Conservation (phyloP, 1,140 invertebrate genomes). For the Ostrea denselamellosa region DNA sequence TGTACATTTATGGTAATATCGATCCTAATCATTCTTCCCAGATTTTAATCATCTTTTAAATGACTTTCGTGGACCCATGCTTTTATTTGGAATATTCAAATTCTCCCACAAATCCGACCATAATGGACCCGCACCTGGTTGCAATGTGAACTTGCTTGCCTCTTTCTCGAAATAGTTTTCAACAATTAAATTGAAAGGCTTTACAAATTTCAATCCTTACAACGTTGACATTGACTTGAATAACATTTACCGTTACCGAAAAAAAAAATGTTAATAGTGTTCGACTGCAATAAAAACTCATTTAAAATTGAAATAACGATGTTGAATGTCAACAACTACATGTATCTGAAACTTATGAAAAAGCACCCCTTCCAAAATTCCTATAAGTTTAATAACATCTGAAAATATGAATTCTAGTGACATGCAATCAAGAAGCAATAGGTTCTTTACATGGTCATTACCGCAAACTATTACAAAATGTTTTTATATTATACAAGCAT, state of each 20-base stretch:
- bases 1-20: slow-evolving; percentile 40
- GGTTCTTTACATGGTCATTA: too few relatives aligned
- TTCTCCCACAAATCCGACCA: slow-evolving; percentile 11
- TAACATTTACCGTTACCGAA: slow-evolving; percentile 27
- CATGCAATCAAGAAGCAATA: too few relatives aligned
- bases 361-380: background rate
- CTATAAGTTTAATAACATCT: background rate
- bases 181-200: slow-evolving; percentile 22
- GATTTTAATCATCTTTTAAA: slow-evolving; percentile 40
- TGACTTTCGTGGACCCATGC: slow-evolving; percentile 28
- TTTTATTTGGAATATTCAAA: slow-evolving; percentile 35
- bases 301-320: slow-evolving; percentile 9
- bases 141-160: slow-evolving; percentile 30
- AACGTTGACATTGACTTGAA: slow-evolving; percentile 5
- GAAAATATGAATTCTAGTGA: too few relatives aligned
- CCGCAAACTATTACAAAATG: too few relatives aligned
- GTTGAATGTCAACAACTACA: background rate
- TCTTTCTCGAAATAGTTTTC: slow-evolving; percentile 13
- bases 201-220: slow-evolving; percentile 25
- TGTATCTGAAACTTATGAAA: background rate
- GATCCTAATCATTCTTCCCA: slow-evolving; percentile 33
- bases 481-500: too few relatives aligned
- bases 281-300: slow-evolving; percentile 10
- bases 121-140: slow-evolving; percentile 21
- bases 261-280: slow-evolving; percentile 10